These are phyloP conservation scores for Anarhynchus alexandrinus DNA, from an alignment of 2,113 vertebrate species.

Conservation along the genomic window DNA sequence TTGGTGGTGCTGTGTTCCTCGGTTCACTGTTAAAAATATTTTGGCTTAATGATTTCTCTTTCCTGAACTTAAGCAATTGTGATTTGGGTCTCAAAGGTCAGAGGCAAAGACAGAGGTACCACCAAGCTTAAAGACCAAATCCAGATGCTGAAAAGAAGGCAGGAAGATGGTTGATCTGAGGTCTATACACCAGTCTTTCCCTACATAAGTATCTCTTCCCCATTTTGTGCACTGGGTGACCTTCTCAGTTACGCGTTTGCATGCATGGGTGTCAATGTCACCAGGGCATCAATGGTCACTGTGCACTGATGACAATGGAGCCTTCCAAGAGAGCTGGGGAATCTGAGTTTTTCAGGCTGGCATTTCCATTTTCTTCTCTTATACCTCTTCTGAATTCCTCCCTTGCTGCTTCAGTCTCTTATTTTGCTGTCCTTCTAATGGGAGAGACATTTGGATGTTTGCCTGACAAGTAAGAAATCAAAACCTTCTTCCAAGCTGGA, in stretches of 20 bases:
- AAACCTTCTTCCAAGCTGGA: background rate
- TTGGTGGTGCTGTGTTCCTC: background rate
- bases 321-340: background rate
- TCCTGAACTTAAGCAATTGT: background rate
- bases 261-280: accelerated
- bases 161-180: background rate
- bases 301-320: background rate
- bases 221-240: background rate
- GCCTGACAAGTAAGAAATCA: background rate
- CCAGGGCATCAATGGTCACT: accelerated
- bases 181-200: background rate
- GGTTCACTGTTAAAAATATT: slow-evolving; percentile 16
- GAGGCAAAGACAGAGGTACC: background rate
- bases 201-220: accelerated
- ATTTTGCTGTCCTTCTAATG: background rate
- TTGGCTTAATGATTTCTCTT: background rate
- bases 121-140: background rate
- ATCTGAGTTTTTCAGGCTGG: background rate
- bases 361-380: background rate
- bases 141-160: background rate
- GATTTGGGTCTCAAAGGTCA: background rate
- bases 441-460: background rate
- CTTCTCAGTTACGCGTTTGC: background rate
- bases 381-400: background rate
- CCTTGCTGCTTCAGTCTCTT: background rate